Percentiles rank a stretch among this genome's conserved stretches.
Evolutionary conservation across 2,113 vertebrate species (phyloP).

Genomic region (Orthonyx spaldingii): DNA sequence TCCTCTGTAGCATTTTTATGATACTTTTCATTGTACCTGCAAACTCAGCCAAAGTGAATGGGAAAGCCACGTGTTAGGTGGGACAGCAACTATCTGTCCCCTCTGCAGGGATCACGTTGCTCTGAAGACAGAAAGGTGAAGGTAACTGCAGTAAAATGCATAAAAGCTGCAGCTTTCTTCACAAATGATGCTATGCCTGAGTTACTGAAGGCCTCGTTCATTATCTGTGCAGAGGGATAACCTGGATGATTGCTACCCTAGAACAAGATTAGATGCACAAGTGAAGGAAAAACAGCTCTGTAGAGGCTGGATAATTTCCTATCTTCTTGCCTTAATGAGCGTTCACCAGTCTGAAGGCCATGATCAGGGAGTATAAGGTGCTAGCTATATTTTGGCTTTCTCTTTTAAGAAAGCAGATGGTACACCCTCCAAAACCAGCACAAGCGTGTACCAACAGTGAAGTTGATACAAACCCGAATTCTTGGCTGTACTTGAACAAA

Average conservation of each 20-base stretch:
- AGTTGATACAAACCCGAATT: background rate
- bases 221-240: background rate
- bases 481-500: background rate
- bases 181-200: accelerated
- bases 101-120: background rate
- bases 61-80: background rate
- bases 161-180: background rate
- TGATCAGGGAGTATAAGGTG: background rate
- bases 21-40: background rate
- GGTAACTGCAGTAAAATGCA: background rate
- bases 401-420: background rate
- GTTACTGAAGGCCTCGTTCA: background rate
- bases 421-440: background rate
- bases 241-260: background rate
- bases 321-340: background rate
- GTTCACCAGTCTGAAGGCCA: background rate
- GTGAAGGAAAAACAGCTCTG: background rate
- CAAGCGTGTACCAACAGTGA: background rate
- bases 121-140: background rate
- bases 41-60: background rate
- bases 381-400: background rate
- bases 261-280: background rate
- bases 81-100: background rate
- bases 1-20: background rate
- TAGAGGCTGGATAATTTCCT: background rate